A percentile compares a stretch with the other conserved stretches of the same genome.
Conservation (phyloP, 2,888 invertebrate genomes). For the Chorisops tibialis region DNA sequence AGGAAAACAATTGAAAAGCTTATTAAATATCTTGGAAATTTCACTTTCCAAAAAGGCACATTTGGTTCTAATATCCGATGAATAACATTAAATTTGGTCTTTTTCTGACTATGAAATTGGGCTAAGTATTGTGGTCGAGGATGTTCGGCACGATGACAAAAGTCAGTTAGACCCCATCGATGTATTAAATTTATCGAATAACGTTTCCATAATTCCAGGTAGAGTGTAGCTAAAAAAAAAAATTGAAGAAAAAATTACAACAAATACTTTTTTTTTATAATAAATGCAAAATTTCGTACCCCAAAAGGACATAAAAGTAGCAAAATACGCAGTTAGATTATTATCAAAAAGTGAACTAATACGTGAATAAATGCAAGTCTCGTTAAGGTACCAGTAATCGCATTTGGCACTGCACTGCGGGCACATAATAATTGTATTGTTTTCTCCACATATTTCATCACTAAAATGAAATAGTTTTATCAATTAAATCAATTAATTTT, state of each 20-base stretch:
- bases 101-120: constrained; percentile 56
- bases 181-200: constrained; percentile 75
- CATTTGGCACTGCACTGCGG: constrained; percentile 75
- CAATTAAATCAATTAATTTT: neutral
- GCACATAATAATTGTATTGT: constrained; percentile 67
- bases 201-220: constrained; percentile 80
- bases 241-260: neutral
- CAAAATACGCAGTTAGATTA: constrained; percentile 72
- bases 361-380: constrained; percentile 68
- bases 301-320: constrained; percentile 81
- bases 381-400: constrained; percentile 68
- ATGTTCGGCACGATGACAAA: constrained; percentile 70
- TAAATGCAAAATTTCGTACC: no score
- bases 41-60: constrained; percentile 73
- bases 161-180: constrained; percentile 76
- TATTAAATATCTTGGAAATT: constrained; percentile 66
- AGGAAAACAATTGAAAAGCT: constrained; percentile 63
- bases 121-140: constrained; percentile 73
- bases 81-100: constrained; percentile 52
- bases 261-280: no score
- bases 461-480: constrained; percentile 40
- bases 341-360: constrained; percentile 82
- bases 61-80: constrained; percentile 65
- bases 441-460: constrained; percentile 59
- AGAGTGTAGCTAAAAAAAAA: constrained; percentile 58